phyloP scores from a whole-genome alignment of 2,797 vertebrate genomes.

The Anguilla marmorata region DNA sequence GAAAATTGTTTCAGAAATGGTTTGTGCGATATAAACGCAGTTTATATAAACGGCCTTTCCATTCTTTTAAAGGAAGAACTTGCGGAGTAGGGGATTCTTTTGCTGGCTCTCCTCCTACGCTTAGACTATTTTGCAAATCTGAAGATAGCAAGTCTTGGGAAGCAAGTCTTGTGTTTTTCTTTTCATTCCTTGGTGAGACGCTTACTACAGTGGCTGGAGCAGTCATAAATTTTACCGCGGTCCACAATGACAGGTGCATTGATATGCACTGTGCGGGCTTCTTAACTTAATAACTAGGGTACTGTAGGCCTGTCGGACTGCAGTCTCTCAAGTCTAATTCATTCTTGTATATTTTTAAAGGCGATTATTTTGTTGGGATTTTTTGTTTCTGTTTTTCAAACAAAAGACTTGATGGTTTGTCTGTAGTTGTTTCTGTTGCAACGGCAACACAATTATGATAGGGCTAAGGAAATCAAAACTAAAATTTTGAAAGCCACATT shows the following conservation, averaged over 20 bases:
- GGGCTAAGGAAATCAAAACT: not conserved
- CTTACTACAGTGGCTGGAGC: conserved; percentile 85
- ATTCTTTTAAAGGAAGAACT: conserved; percentile 62
- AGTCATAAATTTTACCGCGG: conserved; percentile 96
- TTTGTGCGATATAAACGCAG: conserved; percentile 43
- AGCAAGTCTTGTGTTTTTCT: conserved; percentile 81
- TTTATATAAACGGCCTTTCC: conserved; percentile 74
- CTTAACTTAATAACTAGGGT: conserved; percentile 74
- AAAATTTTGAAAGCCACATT: not conserved
- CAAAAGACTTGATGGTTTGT: conserved; percentile 50
- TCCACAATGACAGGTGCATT: conserved; percentile 99
- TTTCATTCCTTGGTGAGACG: conserved; percentile 87
- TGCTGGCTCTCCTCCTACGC: conserved; percentile 92
- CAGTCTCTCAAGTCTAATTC: conserved; percentile 68
- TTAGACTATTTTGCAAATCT: conserved; percentile 83
- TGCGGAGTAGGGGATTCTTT: conserved; percentile 86
- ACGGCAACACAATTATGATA: not conserved
- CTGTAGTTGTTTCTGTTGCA: not conserved
- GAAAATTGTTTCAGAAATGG: conserved; percentile 27
- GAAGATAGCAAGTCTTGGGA: conserved; percentile 66
- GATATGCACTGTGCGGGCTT: conserved; percentile 87
- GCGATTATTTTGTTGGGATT: conserved; percentile 38
- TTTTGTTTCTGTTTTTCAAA: conserved; percentile 57
- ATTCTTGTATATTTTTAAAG: conserved; percentile 75
- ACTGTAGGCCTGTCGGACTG: conserved; percentile 61